These are phyloP conservation scores for Drosophila picticornis DNA, from an alignment of 2,888 invertebrate genomes.

Conservation along the genomic window DNA sequence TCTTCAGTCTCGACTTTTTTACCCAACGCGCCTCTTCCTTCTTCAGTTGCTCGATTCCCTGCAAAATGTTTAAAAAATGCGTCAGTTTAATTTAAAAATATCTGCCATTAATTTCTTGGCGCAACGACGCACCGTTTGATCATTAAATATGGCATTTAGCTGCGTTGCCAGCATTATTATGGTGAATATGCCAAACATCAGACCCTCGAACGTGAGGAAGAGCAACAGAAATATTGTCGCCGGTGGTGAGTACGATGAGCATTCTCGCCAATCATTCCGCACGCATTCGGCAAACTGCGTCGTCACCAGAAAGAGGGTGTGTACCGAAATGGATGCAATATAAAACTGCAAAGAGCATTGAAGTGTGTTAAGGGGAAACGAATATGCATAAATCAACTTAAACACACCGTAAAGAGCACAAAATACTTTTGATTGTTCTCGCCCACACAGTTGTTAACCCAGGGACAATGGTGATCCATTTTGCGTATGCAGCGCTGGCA, in stretches of 20 bases:
- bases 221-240: slow-evolving; percentile 96
- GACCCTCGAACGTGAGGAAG: slow-evolving; percentile 96
- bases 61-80: slow-evolving; percentile 51
- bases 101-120: neutral
- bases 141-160: slow-evolving; percentile 98
- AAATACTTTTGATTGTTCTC: slow-evolving; percentile 99
- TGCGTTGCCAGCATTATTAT: slow-evolving; percentile 99
- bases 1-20: slow-evolving; percentile 96
- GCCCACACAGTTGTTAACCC: slow-evolving; percentile 99
- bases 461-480: slow-evolving; percentile 92
- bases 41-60: slow-evolving; percentile 99
- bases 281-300: slow-evolving; percentile 98
- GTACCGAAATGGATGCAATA: slow-evolving; percentile 97
- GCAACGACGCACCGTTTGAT: slow-evolving; percentile 93
- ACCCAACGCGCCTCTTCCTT: slow-evolving; percentile 98
- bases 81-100: slow-evolving; percentile 8
- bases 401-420: slow-evolving; percentile 97
- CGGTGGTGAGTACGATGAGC: slow-evolving; percentile 96
- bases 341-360: slow-evolving; percentile 91
- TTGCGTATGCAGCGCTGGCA: slow-evolving; percentile 92
- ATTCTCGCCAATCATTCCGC: slow-evolving; percentile 97
- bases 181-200: slow-evolving; percentile 98
- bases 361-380: neutral
- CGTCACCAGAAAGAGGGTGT: slow-evolving; percentile 95
- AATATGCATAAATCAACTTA: neutral